Percentiles rank a stretch among this genome's conserved stretches.
phyloP scores from a whole-genome alignment of 1,140 invertebrate genomes.

The Druon quercuslanigerum region DNA sequence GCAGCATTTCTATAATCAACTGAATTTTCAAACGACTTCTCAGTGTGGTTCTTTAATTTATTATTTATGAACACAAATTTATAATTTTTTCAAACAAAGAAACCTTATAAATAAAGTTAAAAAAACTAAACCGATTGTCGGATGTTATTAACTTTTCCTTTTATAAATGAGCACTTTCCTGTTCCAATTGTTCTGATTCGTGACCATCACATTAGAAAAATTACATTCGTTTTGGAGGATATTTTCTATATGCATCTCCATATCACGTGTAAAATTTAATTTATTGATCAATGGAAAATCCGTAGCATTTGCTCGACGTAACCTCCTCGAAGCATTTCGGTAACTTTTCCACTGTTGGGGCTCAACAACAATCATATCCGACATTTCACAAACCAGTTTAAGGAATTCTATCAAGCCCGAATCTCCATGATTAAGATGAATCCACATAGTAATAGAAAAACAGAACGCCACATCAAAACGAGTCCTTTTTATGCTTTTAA shows the following conservation, averaged over 20 bases:
- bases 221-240: constrained; percentile 74
- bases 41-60: too few species aligned
- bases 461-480: constrained; percentile 85
- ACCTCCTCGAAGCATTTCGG: constrained; percentile 81
- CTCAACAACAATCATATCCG: constrained; percentile 82
- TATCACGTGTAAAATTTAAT: constrained; percentile 78
- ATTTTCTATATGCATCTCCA: constrained; percentile 78
- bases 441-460: constrained; percentile 92
- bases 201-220: constrained; percentile 78
- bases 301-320: constrained; percentile 78
- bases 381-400: constrained; percentile 73
- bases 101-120: too few species aligned
- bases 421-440: constrained; percentile 89
- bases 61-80: too few species aligned
- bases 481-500: constrained; percentile 66
- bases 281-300: constrained; percentile 78
- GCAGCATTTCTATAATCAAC: too few species aligned
- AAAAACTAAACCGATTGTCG: too few species aligned
- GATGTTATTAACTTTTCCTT: constrained; percentile 42
- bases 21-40: too few species aligned
- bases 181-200: constrained; percentile 80
- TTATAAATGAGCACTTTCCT: constrained; percentile 79
- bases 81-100: too few species aligned
- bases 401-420: constrained; percentile 80
- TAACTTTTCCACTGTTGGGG: constrained; percentile 91